Evolutionary conservation across 2,888 invertebrate species (phyloP).

Genomic region (Idaea dimidiata): DNA sequence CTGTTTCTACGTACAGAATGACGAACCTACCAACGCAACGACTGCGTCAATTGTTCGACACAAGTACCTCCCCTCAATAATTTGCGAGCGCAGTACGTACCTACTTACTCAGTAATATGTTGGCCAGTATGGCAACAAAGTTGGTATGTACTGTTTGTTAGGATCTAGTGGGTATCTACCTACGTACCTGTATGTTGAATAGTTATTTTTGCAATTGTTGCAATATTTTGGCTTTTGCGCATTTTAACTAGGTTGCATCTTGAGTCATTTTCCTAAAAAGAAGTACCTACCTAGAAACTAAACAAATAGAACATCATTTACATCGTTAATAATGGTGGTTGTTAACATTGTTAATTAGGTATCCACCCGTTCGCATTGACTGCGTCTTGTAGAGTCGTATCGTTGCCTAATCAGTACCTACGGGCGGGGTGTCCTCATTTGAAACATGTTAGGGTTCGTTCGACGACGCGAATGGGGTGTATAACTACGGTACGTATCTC

Average conservation of each 20-base stretch:
- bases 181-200: slow-evolving; percentile 8
- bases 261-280: neutral
- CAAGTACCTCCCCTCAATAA: neutral
- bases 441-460: slow-evolving; percentile 37
- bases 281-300: no score
- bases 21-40: slow-evolving; percentile 6
- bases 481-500: slow-evolving; percentile 43
- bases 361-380: neutral
- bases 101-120: slow-evolving; percentile 14
- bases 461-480: slow-evolving; percentile 4
- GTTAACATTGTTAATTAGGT: neutral
- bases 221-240: neutral
- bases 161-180: neutral
- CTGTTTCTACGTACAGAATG: slow-evolving; percentile 17
- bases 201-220: neutral
- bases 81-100: slow-evolving; percentile 11
- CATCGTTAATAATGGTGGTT: neutral
- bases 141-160: no score
- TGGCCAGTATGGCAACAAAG: no score
- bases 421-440: neutral
- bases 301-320: neutral
- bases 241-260: neutral
- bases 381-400: neutral
- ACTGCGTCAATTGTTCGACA: slow-evolving; percentile 13
- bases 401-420: neutral